Base-by-base conservation (phyloP, 2,113 vertebrate species). In the Artemisiospiza belli region DNA sequence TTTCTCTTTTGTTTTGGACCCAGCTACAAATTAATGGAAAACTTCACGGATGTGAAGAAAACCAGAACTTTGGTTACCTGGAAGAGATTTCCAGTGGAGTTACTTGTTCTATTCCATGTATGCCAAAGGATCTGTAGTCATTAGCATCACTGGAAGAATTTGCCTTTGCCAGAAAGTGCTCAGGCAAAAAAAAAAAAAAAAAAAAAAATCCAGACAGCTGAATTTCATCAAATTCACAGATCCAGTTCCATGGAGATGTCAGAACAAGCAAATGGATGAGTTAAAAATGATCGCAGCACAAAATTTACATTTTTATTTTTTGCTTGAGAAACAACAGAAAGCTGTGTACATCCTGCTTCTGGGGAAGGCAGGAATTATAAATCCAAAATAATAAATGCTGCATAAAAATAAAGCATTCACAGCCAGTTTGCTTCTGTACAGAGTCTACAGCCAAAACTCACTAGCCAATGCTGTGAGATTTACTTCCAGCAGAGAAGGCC, bases 141-240 rank as follows among this genome's bases (percentile, higher is more conserved):
- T 74, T 83, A 85, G 1, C 11, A 0, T 83, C 43, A 59, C 28
- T 63, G 47, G 62, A 78, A 52, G 67, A 92, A 92, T 72, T 24
- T 90, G 85, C 41, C 31, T 90, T 88, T 86, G 85, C 68, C 68
- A 93, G 83, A 86, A 82, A 91, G 18, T 43, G 39, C 74, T 91
- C 64, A 90, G 73, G 39, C 2, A 47, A 23, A 46, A 73, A 39
- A 52, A 54, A 6, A 33, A 54, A 57, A 6, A 37, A 74, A 33
- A 43, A 57, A 7, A 61, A 93, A 91, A 90, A 6, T 4, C n/a
- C 55, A 96, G 80, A 47, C 80, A 89, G 79, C n/a, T 94, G 66
- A 96, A 90, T 90, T 96, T 90, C 57, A 62, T 93, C 83, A 91
- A 93, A 94, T 86, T 96, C 75, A 78, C 75, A 85, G 76, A 82